phyloP scores from a whole-genome alignment of 2,113 vertebrate species.

The Actenoides lindsayi region DNA sequence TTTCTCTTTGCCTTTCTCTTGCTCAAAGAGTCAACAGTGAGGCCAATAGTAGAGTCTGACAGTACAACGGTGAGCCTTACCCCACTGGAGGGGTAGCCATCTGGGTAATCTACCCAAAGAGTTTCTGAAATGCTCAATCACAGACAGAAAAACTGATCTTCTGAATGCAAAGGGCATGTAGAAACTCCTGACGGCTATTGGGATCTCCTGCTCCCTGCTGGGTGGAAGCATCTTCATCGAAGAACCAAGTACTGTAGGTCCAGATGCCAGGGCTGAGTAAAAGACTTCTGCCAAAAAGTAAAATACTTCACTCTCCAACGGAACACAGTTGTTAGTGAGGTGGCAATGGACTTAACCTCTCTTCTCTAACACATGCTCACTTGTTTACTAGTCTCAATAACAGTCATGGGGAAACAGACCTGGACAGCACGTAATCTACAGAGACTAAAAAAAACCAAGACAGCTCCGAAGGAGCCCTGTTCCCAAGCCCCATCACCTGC shows the following conservation, averaged over 20 bases:
- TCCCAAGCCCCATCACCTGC: rapidly evolving
- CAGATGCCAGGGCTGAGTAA: background rate
- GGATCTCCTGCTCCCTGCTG: background rate
- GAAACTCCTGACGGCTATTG: background rate
- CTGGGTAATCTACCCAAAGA: background rate
- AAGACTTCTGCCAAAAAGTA: background rate
- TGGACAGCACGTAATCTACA: background rate
- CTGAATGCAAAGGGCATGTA: background rate
- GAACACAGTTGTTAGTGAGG: background rate
- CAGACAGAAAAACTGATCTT: background rate
- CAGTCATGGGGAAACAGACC: background rate
- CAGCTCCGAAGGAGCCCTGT: rapidly evolving
- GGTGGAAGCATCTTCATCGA: background rate
- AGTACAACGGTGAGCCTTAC: background rate
- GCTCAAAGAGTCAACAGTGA: background rate
- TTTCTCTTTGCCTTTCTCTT: background rate
- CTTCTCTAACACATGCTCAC: background rate
- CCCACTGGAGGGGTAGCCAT: background rate
- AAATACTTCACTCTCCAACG: background rate
- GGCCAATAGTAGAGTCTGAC: too few relatives aligned
- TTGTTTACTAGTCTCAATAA: background rate
- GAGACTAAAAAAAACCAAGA: background rate
- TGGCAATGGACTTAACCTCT: background rate
- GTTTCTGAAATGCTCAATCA: background rate
- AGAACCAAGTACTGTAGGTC: background rate